Percentiles rank a stretch among this genome's conserved stretches.
These are phyloP conservation scores for Conchocele bisecta DNA, from an alignment of 2,888 invertebrate species.

Conservation along the genomic window DNA sequence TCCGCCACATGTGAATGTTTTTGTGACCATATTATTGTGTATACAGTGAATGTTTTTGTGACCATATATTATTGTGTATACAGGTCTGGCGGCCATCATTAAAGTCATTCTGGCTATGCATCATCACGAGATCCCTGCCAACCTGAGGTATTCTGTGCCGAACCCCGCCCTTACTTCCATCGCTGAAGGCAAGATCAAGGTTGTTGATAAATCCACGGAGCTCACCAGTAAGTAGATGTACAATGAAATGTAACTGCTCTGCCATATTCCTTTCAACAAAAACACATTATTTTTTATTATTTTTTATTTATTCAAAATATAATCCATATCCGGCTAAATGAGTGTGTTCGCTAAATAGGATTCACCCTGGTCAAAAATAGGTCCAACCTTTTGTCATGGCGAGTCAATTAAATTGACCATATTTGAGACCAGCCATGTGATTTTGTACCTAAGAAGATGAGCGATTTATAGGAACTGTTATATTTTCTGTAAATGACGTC, in stretches of 20 bases:
- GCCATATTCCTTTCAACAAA: background rate
- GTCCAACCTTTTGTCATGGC: background rate
- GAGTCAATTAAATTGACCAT: too few species aligned
- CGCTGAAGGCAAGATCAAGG: slow-evolving; percentile 92
- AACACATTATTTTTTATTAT: background rate
- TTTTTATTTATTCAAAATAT: background rate
- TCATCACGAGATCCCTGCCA: slow-evolving; percentile 84
- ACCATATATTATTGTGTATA: too few species aligned
- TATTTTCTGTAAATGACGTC: too few species aligned
- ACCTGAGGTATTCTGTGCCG: slow-evolving; percentile 92
- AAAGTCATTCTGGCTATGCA: slow-evolving; percentile 66
- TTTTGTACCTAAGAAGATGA: too few species aligned
- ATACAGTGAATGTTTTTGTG: too few species aligned
- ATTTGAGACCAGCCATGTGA: too few species aligned
- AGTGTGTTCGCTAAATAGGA: too few species aligned
- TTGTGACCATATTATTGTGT: too few species aligned
- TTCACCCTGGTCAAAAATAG: too few species aligned
- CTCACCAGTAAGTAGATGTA: slow-evolving; percentile 85
- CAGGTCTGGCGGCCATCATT: slow-evolving; percentile 65
- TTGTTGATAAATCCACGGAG: slow-evolving; percentile 90
- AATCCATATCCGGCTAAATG: too few species aligned
- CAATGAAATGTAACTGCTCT: background rate
- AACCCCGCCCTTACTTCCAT: slow-evolving; percentile 94
- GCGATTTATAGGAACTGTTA: too few species aligned
- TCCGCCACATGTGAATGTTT: too few species aligned